Base-by-base conservation (phyloP, 2,797 vertebrate species). In the Enteromius argenteus region DNA sequence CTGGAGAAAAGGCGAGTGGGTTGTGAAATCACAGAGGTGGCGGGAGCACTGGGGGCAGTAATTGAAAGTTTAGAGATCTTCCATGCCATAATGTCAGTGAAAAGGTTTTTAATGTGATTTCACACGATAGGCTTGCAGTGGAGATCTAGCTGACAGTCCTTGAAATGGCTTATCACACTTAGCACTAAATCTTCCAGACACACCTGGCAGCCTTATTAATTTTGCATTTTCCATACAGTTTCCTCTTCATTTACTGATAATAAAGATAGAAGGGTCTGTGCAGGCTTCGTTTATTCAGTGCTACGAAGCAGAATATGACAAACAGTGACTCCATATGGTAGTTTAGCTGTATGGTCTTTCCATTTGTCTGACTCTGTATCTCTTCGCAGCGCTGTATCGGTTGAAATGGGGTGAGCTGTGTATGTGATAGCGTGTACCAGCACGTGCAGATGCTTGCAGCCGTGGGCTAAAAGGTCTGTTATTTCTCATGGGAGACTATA, bases 81-180 rank as follows among this genome's bases (percentile, higher is more conserved):
- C 66, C 64, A 67, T 66, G 53, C 10, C 64, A 56, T 60, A 62
- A 49, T 78, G 35, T 37, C 60, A 78, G 67, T 1, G 10, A 21
- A 69, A 32, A 39, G 64, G 51, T 23, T 62, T 62, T 73, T 60
- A 84, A 86, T 83, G 35, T 74, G 81, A 80, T 86, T 74, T 87
- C 21, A 17, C 49, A 30, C n/a, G 27, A 27, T 72, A 53, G 17
- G 67, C 35, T 30, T 60, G 62, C 39, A 69, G 44, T 17, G 58
- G 44, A 62, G 17, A 37, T 80, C 53, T 49, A 76, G 7, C 68
- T 19, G 46, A 75, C 51, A 76, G 23, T 56, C 62, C 44, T 67
- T 76, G 13, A 72, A 78, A 84, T 68, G 78, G 37, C 56, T 68
- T 77, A 75, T 72, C 75, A 80, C 11, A 30, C 56, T 39, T 49